These are phyloP conservation scores for Synergus umbraculus DNA, from an alignment of 2,888 invertebrate species.

Conservation along the genomic window DNA sequence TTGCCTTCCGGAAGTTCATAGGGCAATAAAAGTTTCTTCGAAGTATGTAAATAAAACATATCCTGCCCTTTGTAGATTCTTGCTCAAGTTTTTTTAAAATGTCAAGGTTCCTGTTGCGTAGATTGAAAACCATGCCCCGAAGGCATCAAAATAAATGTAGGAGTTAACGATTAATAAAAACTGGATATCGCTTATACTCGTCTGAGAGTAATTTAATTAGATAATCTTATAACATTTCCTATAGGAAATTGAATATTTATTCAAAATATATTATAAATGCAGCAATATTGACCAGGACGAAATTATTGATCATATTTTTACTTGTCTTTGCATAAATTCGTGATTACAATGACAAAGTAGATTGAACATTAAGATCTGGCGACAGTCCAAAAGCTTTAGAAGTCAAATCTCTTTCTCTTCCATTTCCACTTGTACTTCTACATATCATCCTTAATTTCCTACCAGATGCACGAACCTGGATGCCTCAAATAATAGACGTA, in stretches of 20 bases:
- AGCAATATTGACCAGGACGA: not conserved
- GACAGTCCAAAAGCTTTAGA: slow-evolving; percentile 15
- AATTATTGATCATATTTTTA: slow-evolving; percentile 4
- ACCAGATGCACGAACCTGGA: slow-evolving; percentile 5
- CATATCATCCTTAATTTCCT: not conserved
- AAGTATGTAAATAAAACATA: not conserved
- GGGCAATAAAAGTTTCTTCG: slow-evolving; percentile 31
- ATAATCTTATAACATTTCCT: too few species aligned
- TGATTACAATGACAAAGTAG: slow-evolving; percentile 11
- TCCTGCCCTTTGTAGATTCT: slow-evolving; percentile 29
- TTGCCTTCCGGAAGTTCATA: slow-evolving; percentile 7
- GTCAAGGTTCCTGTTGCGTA: slow-evolving; percentile 25
- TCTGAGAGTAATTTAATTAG: too few species aligned
- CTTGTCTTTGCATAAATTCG: not conserved
- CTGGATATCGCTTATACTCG: too few species aligned
- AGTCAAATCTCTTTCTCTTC: slow-evolving; percentile 24
- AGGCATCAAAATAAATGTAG: not conserved
- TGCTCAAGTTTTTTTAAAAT: slow-evolving; percentile 23
- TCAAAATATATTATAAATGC: too few species aligned
- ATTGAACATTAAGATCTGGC: slow-evolving; percentile 35
- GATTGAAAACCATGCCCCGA: slow-evolving; percentile 31
- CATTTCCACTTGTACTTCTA: slow-evolving; percentile 10
- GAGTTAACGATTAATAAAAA: slow-evolving; percentile 24
- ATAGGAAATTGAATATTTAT: too few species aligned
- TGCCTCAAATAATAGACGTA: not conserved